Conservation (phyloP, 2,797 vertebrate species). For the Etheostoma perlongum region DNA sequence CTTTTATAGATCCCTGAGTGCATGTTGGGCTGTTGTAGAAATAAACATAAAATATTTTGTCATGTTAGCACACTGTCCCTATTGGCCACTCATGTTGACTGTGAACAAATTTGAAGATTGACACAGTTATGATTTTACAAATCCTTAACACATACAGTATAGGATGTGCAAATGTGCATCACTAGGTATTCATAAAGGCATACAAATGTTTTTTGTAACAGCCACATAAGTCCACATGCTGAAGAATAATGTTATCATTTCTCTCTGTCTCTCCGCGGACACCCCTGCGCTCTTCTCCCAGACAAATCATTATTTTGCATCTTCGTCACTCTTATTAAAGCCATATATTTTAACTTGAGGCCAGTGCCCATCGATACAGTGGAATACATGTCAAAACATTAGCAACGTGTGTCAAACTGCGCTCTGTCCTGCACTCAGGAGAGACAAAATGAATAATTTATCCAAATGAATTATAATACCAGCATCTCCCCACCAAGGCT, state of each 20-base stretch:
- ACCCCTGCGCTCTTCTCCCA: slow-evolving; percentile 44
- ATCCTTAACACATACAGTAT: neutral
- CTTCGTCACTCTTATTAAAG: slow-evolving; percentile 82
- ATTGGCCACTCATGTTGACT: neutral
- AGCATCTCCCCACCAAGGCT: slow-evolving; percentile 70
- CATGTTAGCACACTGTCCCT: slow-evolving; percentile 9
- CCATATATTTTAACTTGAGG: slow-evolving; percentile 77
- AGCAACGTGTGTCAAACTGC: slow-evolving; percentile 57
- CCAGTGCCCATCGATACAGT: slow-evolving; percentile 43
- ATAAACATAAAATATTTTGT: slow-evolving; percentile 13
- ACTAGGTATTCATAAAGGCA: slow-evolving; percentile 38
- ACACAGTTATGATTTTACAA: neutral
- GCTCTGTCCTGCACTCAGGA: slow-evolving; percentile 68
- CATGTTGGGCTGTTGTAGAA: neutral
- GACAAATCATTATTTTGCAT: slow-evolving; percentile 79
- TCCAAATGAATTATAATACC: slow-evolving; percentile 78
- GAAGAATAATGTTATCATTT: slow-evolving; percentile 50
- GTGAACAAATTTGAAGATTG: slow-evolving; percentile 6
- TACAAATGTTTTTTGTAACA: slow-evolving; percentile 20
- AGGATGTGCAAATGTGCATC: slow-evolving; percentile 19
- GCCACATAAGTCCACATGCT: slow-evolving; percentile 17
- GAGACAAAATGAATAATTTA: slow-evolving; percentile 82
- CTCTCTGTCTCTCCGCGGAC: slow-evolving; percentile 44
- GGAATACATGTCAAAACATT: slow-evolving; percentile 78
- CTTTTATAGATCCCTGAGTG: slow-evolving; percentile 27